phyloP scores from a whole-genome alignment of 2,888 invertebrate species.

The Eudemis profundana region DNA sequence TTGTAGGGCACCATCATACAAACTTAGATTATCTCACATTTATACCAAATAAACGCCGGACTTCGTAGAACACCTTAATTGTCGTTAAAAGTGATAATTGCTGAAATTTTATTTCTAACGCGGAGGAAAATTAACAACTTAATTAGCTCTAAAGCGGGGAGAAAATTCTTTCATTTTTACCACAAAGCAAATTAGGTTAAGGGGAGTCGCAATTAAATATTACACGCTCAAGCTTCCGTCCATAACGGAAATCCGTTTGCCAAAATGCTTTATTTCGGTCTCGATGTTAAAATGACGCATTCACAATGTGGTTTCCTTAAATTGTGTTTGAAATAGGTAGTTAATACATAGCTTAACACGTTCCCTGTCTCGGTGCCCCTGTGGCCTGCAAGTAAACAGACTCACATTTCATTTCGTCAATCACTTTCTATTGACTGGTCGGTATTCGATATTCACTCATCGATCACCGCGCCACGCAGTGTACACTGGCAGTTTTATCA shows the following conservation, averaged over 20 bases:
- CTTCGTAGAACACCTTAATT: conserved; percentile 3
- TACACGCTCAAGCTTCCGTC: conserved; percentile 31
- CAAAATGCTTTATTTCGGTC: conserved; percentile 21
- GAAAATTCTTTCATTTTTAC: conserved; percentile 32
- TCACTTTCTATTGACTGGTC: too few relatives aligned
- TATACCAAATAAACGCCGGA: background rate
- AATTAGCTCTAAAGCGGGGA: conserved; percentile 28
- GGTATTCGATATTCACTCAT: too few relatives aligned
- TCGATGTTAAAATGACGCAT: background rate
- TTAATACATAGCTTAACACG: too few relatives aligned
- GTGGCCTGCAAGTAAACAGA: too few relatives aligned
- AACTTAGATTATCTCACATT: background rate
- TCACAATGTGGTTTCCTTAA: background rate
- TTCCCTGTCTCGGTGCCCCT: too few relatives aligned
- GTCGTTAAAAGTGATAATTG: conserved; percentile 15
- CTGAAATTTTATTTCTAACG: conserved; percentile 19
- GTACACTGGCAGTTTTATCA: too few relatives aligned
- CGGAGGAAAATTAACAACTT: conserved; percentile 30
- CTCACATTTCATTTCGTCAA: too few relatives aligned
- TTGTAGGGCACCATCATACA: too few relatives aligned
- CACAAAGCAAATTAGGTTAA: conserved; percentile 44
- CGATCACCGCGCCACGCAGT: too few relatives aligned
- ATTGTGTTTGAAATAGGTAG: background rate
- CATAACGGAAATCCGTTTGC: conserved; percentile 24
- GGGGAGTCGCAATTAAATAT: conserved; percentile 40